Evolutionary conservation across 2,797 vertebrate species (phyloP).

Genomic region (Geotria australis): DNA sequence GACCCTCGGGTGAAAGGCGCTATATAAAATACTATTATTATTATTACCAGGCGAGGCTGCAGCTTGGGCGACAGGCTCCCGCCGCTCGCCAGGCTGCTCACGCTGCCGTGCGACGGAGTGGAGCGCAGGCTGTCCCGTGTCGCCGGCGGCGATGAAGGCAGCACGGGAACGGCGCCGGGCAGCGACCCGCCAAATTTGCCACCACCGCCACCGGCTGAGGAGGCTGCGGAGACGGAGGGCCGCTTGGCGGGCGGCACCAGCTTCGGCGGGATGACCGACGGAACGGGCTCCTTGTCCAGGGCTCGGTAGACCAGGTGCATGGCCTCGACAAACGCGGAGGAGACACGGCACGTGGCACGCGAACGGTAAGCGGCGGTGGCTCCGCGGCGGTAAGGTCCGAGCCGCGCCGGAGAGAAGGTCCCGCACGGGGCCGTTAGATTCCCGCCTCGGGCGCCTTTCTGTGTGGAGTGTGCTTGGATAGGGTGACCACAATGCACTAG

Average conservation of each 20-base stretch:
- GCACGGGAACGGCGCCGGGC: constrained; percentile 26
- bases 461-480: too few species aligned
- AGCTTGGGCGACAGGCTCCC: constrained; percentile 87
- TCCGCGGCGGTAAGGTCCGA: too few species aligned
- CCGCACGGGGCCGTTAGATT: too few species aligned
- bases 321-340: constrained; percentile 17
- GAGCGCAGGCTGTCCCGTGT: constrained; percentile 70
- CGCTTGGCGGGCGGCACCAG: constrained; percentile 70
- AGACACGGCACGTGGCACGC: too few species aligned
- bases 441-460: too few species aligned
- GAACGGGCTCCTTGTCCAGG: constrained; percentile 83
- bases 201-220: constrained; percentile 4
- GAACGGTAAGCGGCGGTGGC: too few species aligned
- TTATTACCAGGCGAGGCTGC: constrained; percentile 4
- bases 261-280: constrained; percentile 33
- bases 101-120: constrained; percentile 69
- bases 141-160: constrained; percentile 53
- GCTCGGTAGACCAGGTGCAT: constrained; percentile 96
- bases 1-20: too few species aligned
- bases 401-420: too few species aligned
- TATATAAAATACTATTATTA: too few species aligned
- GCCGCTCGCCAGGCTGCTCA: constrained; percentile 63
- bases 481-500: too few species aligned
- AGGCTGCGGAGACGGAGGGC: constrained; percentile 31
- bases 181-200: constrained; percentile 7